Base-by-base conservation (phyloP, 2,888 invertebrate genomes). In the Rotaria macrura region DNA sequence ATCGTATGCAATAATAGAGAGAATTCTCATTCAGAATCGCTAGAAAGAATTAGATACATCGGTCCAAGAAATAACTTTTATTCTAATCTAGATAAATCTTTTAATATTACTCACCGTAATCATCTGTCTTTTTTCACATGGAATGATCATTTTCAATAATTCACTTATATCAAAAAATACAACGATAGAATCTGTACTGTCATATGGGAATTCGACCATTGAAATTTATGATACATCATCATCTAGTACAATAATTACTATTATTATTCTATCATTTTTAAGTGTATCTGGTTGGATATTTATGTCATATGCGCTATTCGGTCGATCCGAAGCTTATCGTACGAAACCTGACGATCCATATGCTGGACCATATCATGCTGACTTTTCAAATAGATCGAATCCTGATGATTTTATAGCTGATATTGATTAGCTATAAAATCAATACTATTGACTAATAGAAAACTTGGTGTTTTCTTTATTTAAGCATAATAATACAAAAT, bases 181-280 rank as follows among this genome's bases (percentile, higher is more conserved):
- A 57, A 29, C 57, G 17, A n/a, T n/a, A 14, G 12, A 29, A 57
- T 29, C 57, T 2, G 9, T 7, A 29, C n/a, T 10, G n/a, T n/a
- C 57, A 4, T 7, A 57, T 29, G 12, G n/a, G 4, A 57, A 57
- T 57, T 34, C 65, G 20, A 65, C 65, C 14, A 65, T 2, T 34
- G 34, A 65, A 34, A 65, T 65, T 65, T 2, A 34, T 65, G 65
- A 65, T 65, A 2, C 17, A 65, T 65, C 65, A 65, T 65, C 65
- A 12, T 34, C 79, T 38, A 79, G 79, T 79, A 43, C 43, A n/a
- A 79, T 79, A 23, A 79, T 79, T 23, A 79, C 79, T 20, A 79
- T 79, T n/a, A 40, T 79, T 79, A 79, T 79, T 25, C 40, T 79
- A n/a, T 79, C 79, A 43, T 79, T 43, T 40, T n/a, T 79, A 43